phyloP scores from a whole-genome alignment of 2,888 invertebrate species.

The Keiferia lycopersicella region DNA sequence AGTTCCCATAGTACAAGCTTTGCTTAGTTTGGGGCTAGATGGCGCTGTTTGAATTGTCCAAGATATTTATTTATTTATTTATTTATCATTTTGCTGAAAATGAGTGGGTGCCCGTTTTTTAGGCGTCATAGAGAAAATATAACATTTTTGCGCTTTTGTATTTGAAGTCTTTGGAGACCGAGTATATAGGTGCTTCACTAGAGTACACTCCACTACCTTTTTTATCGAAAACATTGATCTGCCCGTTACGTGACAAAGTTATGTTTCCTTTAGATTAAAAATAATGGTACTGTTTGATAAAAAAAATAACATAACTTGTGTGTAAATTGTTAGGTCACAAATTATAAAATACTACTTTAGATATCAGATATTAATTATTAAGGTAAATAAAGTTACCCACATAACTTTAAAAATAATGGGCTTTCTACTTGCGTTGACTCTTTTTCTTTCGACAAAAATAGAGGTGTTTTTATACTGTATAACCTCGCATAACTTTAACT shows the following conservation, averaged over 20 bases:
- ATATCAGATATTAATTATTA: not conserved
- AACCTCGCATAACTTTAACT: too few relatives aligned
- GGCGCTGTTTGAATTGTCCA: too few relatives aligned
- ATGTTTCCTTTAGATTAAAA: slow-evolving; percentile 10
- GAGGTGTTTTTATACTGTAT: too few relatives aligned
- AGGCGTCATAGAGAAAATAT: too few relatives aligned
- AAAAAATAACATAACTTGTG: not conserved
- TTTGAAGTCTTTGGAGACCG: not conserved
- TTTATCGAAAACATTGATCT: not conserved
- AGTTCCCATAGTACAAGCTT: too few relatives aligned
- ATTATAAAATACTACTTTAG: not conserved
- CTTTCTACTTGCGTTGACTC: too few relatives aligned
- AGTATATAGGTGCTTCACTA: not conserved
- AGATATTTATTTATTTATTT: too few relatives aligned
- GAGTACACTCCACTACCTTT: not conserved
- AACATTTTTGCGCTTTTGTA: not conserved
- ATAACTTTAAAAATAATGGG: not conserved
- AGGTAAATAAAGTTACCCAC: too few relatives aligned
- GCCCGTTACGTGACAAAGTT: not conserved
- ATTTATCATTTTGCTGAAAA: too few relatives aligned
- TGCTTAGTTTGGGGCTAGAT: too few relatives aligned
- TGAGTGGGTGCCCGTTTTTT: too few relatives aligned
- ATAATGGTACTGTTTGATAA: not conserved
- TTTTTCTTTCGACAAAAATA: too few relatives aligned
- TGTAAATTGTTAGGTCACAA: not conserved